A percentile compares a stretch with the other conserved stretches of the same genome.
phyloP scores from a whole-genome alignment of 2,888 invertebrate genomes.

The Dugesia japonica region DNA sequence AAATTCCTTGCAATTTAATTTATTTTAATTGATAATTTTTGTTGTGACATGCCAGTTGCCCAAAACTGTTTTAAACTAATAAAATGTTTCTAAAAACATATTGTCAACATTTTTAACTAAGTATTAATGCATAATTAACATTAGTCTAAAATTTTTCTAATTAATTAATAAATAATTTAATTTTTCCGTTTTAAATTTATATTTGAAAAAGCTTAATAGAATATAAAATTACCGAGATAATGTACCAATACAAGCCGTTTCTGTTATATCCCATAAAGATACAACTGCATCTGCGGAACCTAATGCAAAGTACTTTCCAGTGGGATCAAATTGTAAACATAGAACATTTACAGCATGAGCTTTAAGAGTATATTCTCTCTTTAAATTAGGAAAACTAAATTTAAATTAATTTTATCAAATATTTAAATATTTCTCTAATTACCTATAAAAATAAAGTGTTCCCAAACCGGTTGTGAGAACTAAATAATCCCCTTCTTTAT shows the following conservation, averaged over 20 bases:
- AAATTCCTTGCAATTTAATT: no score
- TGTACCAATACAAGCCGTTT: conserved; percentile 75
- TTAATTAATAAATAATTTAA: no score
- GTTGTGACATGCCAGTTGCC: no score
- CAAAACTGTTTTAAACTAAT: no score
- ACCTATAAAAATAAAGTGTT: conserved; percentile 77
- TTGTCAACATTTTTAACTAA: no score
- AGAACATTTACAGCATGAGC: conserved; percentile 95
- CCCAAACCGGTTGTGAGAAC: conserved; percentile 87
- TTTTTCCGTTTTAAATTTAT: no score
- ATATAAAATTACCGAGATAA: conserved; percentile 64
- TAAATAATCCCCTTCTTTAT: conserved; percentile 76
- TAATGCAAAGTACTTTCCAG: conserved; percentile 81
- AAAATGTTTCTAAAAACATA: no score
- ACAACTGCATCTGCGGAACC: conserved; percentile 93
- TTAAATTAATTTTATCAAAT: background rate
- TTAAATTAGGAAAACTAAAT: conserved; percentile 69
- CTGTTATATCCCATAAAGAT: conserved; percentile 82
- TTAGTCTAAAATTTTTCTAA: no score
- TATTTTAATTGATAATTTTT: no score
- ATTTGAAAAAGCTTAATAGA: no score
- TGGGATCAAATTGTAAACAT: conserved; percentile 88
- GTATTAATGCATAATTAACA: no score
- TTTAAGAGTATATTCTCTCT: conserved; percentile 56
- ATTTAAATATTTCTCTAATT: no score